phyloP scores from a whole-genome alignment of 1,140 invertebrate species.

The Belonocnema kinseyi region DNA sequence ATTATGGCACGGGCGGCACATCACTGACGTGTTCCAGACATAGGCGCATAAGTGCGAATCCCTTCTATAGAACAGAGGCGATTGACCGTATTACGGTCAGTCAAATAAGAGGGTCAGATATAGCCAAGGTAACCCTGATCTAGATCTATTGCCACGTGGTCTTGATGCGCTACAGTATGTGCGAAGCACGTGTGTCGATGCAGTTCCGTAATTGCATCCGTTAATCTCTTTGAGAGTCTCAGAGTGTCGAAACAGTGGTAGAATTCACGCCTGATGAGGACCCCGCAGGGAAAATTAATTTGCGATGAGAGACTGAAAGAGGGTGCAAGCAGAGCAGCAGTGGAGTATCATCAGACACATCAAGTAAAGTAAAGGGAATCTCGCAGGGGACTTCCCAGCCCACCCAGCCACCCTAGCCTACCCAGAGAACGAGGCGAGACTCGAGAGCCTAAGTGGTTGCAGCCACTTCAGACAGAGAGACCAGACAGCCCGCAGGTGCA shows the following conservation, averaged over 20 bases:
- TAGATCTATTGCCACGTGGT: constrained; percentile 74
- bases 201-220: constrained; percentile 37
- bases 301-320: constrained; percentile 2
- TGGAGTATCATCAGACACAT: constrained; percentile 11
- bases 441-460: constrained; percentile 59
- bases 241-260: neutral
- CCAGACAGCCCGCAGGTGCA: constrained; percentile 30
- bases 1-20: constrained; percentile 51
- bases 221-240: constrained; percentile 25
- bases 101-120: constrained; percentile 75
- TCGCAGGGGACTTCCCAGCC: constrained; percentile 35
- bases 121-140: constrained; percentile 74
- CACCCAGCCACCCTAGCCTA: constrained; percentile 34
- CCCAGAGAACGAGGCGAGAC: constrained; percentile 51
- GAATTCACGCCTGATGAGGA: constrained; percentile 20
- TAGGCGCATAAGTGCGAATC: constrained; percentile 47
- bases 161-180: constrained; percentile 48
- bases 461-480: constrained; percentile 37
- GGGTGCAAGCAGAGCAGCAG: neutral
- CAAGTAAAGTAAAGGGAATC: constrained; percentile 36
- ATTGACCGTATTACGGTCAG: constrained; percentile 70
- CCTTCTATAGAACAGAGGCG: constrained; percentile 58
- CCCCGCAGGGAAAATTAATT: constrained; percentile 19
- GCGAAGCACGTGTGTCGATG: constrained; percentile 56
- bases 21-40: constrained; percentile 62